phyloP scores from a whole-genome alignment of 2,888 invertebrate species.

The Ernsta delagoae region DNA sequence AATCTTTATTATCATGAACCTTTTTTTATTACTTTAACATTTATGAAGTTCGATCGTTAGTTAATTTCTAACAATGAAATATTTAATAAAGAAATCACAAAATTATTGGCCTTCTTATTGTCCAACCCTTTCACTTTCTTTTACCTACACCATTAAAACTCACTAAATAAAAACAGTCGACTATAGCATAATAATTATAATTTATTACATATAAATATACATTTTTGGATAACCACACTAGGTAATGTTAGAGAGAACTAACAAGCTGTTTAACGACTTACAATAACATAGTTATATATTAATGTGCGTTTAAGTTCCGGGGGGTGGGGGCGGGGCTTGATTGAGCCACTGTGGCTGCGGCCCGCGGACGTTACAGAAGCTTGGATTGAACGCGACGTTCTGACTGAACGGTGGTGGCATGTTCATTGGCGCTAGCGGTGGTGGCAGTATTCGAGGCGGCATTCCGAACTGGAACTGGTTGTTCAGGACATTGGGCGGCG shows the following conservation, averaged over 20 bases:
- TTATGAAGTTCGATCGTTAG: slow-evolving; percentile 83
- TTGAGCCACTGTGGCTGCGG: slow-evolving; percentile 61
- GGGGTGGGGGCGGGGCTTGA: slow-evolving; percentile 67
- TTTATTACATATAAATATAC: slow-evolving; percentile 78
- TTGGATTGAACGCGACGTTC: slow-evolving; percentile 56
- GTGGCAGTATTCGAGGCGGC: slow-evolving; percentile 53
- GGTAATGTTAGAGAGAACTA: slow-evolving; percentile 63
- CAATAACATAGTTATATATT: slow-evolving; percentile 1
- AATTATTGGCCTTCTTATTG: slow-evolving; percentile 59
- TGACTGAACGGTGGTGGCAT: slow-evolving; percentile 53
- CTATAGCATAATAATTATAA: slow-evolving; percentile 53
- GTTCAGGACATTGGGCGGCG: slow-evolving; percentile 46
- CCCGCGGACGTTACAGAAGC: slow-evolving; percentile 53
- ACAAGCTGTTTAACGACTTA: slow-evolving; percentile 40
- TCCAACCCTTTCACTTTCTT: too few relatives aligned
- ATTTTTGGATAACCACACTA: slow-evolving; percentile 82
- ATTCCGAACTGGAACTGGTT: slow-evolving; percentile 62
- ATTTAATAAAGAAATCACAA: slow-evolving; percentile 84
- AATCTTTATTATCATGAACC: slow-evolving; percentile 77
- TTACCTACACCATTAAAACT: too few relatives aligned
- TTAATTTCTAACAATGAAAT: slow-evolving; percentile 84
- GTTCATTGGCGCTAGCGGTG: slow-evolving; percentile 48
- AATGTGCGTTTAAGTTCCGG: slow-evolving; percentile 66
- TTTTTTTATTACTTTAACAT: slow-evolving; percentile 76
- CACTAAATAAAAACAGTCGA: too few relatives aligned